Percentiles rank a stretch among this genome's conserved stretches.
Conservation (phyloP, 1,140 invertebrate species). For the Prorops nasuta region DNA sequence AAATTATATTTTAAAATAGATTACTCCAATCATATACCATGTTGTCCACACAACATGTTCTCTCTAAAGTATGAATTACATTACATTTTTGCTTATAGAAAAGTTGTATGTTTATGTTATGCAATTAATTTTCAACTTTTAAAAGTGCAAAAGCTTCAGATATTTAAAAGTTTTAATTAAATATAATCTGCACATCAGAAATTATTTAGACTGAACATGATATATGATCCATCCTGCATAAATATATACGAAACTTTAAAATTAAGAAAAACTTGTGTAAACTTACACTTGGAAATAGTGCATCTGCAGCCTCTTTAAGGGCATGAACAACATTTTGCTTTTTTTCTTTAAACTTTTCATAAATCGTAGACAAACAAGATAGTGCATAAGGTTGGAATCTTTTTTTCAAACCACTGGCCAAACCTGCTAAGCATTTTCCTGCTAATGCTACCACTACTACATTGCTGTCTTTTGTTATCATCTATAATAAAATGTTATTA, state of each 20-base stretch:
- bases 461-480: constrained; percentile 92
- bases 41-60: too few relatives aligned
- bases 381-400: constrained; percentile 83
- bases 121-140: too few relatives aligned
- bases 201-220: background rate
- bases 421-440: constrained; percentile 76
- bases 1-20: too few relatives aligned
- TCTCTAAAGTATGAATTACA: too few relatives aligned
- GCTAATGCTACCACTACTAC: constrained; percentile 89
- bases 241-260: too few relatives aligned
- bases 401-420: constrained; percentile 86
- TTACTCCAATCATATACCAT: too few relatives aligned
- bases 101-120: too few relatives aligned
- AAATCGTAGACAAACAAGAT: constrained; percentile 74
- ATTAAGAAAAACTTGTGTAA: background rate
- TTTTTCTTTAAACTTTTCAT: constrained; percentile 98
- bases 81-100: too few relatives aligned
- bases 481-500: constrained; percentile 49
- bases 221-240: background rate
- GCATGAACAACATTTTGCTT: constrained; percentile 86
- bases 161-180: too few relatives aligned
- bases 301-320: constrained; percentile 89
- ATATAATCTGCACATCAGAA: too few relatives aligned
- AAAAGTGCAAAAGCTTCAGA: too few relatives aligned
- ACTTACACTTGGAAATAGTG: constrained; percentile 78